phyloP scores from a whole-genome alignment of 2,888 invertebrate species.

The Molanna angustata region DNA sequence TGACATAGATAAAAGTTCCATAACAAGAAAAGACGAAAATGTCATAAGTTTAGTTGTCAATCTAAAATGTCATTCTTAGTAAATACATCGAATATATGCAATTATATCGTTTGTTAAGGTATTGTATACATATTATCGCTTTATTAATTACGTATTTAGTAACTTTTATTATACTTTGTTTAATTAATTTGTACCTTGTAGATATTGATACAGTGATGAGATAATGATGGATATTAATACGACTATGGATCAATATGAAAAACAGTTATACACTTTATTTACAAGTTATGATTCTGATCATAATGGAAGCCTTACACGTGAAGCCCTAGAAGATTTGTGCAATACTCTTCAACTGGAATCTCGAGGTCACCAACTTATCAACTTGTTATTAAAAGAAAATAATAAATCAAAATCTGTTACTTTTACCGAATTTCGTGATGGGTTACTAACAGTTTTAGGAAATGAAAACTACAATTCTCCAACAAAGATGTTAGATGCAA shows the following conservation, averaged over 20 bases:
- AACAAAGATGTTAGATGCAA: conserved; percentile 34
- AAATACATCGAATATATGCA: too few relatives aligned
- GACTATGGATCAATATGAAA: conserved; percentile 71
- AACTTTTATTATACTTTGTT: neutral
- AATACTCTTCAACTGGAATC: conserved; percentile 76
- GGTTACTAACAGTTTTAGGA: conserved; percentile 67
- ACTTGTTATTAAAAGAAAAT: conserved; percentile 54
- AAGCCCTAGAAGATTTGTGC: conserved; percentile 67
- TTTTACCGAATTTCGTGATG: conserved; percentile 75
- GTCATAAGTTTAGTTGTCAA: too few relatives aligned
- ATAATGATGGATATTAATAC: conserved; percentile 22
- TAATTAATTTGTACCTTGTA: neutral
- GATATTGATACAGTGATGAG: too few relatives aligned
- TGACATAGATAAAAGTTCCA: too few relatives aligned
- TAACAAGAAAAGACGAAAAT: too few relatives aligned
- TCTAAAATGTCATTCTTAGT: conserved; percentile 20
- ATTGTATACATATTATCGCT: neutral
- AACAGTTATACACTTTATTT: conserved; percentile 77
- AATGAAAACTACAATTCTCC: conserved; percentile 43
- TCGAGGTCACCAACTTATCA: conserved; percentile 61
- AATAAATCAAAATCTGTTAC: conserved; percentile 56
- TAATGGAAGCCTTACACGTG: conserved; percentile 64
- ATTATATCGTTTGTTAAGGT: neutral
- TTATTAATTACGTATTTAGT: neutral
- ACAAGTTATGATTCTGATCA: conserved; percentile 73